Base-by-base conservation (phyloP, 2,888 invertebrate genomes). In the Mesochorus sp. region DNA sequence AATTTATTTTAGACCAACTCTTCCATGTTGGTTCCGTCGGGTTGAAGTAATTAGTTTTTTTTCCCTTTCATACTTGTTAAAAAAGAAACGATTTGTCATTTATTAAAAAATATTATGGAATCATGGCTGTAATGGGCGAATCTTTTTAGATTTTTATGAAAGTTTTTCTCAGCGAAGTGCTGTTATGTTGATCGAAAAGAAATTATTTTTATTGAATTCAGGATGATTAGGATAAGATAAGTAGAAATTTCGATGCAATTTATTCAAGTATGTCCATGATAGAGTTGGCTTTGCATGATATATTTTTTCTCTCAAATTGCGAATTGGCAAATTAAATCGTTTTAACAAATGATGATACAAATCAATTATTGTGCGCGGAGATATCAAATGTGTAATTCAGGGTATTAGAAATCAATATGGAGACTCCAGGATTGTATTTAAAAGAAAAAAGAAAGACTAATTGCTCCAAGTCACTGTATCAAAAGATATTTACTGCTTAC, bases 161-260 rank as follows among this genome's bases (percentile, higher is more conserved):
- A 34, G 6, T 8, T 34, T 34, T 8, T 1, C 1, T 10, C 34
- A 10, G 34, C 1, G 3, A 1, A 34, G 34, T 6, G 1, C 8
- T 34, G 34, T 10, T 10, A 4, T 8, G 10, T 53, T 67, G 51
- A 37, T 26, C 39, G 42, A 67, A n/a, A 42, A 67, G 31, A 53
- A 67, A 42, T 53, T 67, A 68, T 75, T 68, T 68, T 68, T 75
- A 49, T n/a, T n/a, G n/a, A 28, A 68, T 28, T 55, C 55, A 55
- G 34, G 70, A 17, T 51, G 62, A 62, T 68, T 37, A 68, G 55
- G 47, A 64, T 17, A 26, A 31, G 37, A 39, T 62, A 47, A 47
- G 14, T 14, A 53, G 14, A 37, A 42, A 6, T 21, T 53, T 61
- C 61, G 71, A 53, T 59, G 47, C 24, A 17, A 44, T 31, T 21